phyloP scores from a whole-genome alignment of 2,888 invertebrate species.

The Ennomos erosarius region DNA sequence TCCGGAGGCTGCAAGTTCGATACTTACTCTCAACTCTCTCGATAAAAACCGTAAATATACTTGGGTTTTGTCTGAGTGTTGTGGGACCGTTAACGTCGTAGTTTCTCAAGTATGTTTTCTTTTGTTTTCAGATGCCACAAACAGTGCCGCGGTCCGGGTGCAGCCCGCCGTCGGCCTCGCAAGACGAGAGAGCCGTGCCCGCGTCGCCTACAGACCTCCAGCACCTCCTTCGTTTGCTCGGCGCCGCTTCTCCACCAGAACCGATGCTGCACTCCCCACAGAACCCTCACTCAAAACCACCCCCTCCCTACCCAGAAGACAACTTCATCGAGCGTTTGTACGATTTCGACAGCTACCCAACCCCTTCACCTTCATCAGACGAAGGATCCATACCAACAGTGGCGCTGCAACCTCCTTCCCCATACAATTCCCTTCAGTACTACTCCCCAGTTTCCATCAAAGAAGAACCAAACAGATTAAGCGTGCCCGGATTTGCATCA shows the following conservation, averaged over 20 bases:
- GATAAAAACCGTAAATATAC: too few species aligned
- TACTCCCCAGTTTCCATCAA: conserved; percentile 73
- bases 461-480: conserved; percentile 82
- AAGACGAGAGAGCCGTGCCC: conserved; percentile 87
- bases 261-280: conserved; percentile 79
- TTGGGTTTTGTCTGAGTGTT: too few species aligned
- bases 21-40: too few species aligned
- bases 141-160: conserved; percentile 91
- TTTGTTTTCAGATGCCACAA: conserved; percentile 91
- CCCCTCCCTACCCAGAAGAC: conserved; percentile 75
- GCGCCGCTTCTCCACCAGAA: conserved; percentile 81
- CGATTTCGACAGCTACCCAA: conserved; percentile 81
- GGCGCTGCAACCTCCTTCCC: conserved; percentile 84
- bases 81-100: too few species aligned
- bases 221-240: conserved; percentile 76
- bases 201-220: conserved; percentile 82
- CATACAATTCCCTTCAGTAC: conserved; percentile 78
- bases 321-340: conserved; percentile 77
- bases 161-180: conserved; percentile 90
- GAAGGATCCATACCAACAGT: conserved; percentile 85
- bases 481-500: conserved; percentile 79
- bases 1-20: too few species aligned
- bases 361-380: conserved; percentile 80
- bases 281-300: conserved; percentile 74
- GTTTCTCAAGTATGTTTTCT: conserved; percentile 35